phyloP scores from a whole-genome alignment of 2,888 invertebrate species.

The Leptura quadrifasciata region DNA sequence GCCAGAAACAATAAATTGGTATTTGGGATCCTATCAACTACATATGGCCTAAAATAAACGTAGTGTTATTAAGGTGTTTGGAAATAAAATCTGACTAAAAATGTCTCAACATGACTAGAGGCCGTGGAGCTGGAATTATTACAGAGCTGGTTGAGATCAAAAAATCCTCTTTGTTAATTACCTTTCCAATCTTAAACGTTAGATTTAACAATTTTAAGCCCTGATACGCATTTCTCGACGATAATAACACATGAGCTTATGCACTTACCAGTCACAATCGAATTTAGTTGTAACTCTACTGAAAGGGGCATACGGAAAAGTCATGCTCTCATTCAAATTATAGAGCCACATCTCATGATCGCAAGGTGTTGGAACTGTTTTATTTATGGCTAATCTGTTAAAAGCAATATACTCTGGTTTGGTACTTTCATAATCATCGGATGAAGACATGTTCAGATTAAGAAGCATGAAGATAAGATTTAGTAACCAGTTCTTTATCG shows the following conservation, averaged over 20 bases:
- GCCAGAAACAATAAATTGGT: constrained; percentile 88
- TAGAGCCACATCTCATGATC: constrained; percentile 80
- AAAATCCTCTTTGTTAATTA: too few relatives aligned
- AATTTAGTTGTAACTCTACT: constrained; percentile 61
- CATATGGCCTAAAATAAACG: constrained; percentile 77
- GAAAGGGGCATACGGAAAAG: constrained; percentile 58
- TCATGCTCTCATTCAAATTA: constrained; percentile 60
- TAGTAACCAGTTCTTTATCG: constrained; percentile 69
- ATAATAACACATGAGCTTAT: not conserved
- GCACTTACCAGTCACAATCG: constrained; percentile 79
- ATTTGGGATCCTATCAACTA: constrained; percentile 83
- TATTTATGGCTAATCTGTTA: constrained; percentile 82
- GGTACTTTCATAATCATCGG: constrained; percentile 46
- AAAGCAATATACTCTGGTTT: constrained; percentile 73
- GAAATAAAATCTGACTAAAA: too few relatives aligned
- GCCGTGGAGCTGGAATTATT: too few relatives aligned
- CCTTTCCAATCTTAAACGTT: too few relatives aligned
- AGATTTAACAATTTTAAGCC: too few relatives aligned
- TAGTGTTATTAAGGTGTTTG: too few relatives aligned
- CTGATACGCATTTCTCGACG: too few relatives aligned
- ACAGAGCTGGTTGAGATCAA: too few relatives aligned
- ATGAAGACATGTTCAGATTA: not conserved
- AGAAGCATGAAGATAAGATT: constrained; percentile 16
- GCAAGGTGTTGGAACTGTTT: constrained; percentile 90
- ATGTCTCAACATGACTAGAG: too few relatives aligned